These are phyloP conservation scores for Nothocercus julius DNA, from an alignment of 2,113 vertebrate genomes.

Conservation along the genomic window DNA sequence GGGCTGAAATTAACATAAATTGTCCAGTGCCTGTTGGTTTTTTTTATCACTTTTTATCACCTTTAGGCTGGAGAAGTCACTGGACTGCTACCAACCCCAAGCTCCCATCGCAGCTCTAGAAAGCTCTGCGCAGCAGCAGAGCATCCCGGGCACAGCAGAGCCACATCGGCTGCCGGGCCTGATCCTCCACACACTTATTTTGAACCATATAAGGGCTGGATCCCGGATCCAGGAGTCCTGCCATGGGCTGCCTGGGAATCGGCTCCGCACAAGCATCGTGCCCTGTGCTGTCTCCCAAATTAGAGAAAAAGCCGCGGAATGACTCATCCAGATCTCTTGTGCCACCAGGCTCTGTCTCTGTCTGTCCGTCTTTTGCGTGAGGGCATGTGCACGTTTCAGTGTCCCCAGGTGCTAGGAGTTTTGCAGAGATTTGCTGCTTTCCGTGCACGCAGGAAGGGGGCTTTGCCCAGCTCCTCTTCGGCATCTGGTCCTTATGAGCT, in stretches of 20 bases:
- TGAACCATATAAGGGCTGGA: conserved; percentile 21
- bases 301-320: conserved; percentile 15
- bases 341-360: not conserved
- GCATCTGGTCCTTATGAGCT: not conserved
- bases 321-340: conserved; percentile 27
- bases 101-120: not conserved
- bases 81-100: not conserved
- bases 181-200: not conserved
- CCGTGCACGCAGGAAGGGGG: rapidly evolving
- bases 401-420: not conserved
- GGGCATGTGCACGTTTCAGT: not conserved
- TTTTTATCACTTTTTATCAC: not conserved
- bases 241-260: not conserved
- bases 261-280: not conserved
- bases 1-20: not conserved
- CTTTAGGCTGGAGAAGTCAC: not conserved
- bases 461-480: not conserved
- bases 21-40: not conserved
- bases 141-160: not conserved
- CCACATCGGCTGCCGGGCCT: not conserved
- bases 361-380: not conserved
- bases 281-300: conserved; percentile 9
- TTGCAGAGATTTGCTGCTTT: not conserved
- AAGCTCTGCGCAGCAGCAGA: not conserved
- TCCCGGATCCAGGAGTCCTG: not conserved